Evolutionary conservation across 2,888 invertebrate genomes (phyloP).

Genomic region (Luperina nickerlii): DNA sequence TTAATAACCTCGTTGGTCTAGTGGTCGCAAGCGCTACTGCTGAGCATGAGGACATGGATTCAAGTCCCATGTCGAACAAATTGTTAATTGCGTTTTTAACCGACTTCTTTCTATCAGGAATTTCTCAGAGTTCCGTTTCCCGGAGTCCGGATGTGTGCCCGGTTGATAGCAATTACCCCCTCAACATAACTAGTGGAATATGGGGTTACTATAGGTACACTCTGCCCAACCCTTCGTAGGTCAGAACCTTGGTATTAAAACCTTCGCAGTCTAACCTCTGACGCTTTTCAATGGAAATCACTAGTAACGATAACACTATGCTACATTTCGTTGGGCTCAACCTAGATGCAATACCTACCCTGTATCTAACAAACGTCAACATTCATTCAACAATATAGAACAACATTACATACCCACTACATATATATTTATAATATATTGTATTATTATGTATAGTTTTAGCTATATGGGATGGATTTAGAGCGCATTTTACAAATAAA

Average conservation of each 20-base stretch:
- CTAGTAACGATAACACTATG: conserved; percentile 64
- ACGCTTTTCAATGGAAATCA: conserved; percentile 61
- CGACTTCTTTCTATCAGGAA: background rate
- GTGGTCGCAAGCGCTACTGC: too few relatives aligned
- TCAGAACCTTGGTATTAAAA: conserved; percentile 14
- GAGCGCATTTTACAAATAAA: conserved; percentile 74
- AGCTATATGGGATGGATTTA: conserved; percentile 78
- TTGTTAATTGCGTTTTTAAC: background rate
- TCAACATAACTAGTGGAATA: background rate
- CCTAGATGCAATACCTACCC: conserved; percentile 84
- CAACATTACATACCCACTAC: conserved; percentile 65
- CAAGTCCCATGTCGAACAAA: background rate
- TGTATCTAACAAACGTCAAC: conserved; percentile 81
- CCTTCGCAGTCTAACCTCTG: conserved; percentile 27
- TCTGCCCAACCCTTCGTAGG: background rate
- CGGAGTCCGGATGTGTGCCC: background rate
- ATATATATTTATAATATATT: conserved; percentile 67
- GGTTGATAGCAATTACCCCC: background rate
- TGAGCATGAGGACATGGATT: background rate
- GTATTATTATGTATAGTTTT: conserved; percentile 64
- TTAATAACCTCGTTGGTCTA: too few relatives aligned
- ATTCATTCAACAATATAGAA: conserved; percentile 74
- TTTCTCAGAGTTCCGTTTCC: background rate
- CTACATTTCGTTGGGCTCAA: conserved; percentile 83
- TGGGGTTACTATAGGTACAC: background rate